These are phyloP conservation scores for Rhynchonycteris naso DNA, from an alignment of 2,797 vertebrate species.

Conservation along the genomic window DNA sequence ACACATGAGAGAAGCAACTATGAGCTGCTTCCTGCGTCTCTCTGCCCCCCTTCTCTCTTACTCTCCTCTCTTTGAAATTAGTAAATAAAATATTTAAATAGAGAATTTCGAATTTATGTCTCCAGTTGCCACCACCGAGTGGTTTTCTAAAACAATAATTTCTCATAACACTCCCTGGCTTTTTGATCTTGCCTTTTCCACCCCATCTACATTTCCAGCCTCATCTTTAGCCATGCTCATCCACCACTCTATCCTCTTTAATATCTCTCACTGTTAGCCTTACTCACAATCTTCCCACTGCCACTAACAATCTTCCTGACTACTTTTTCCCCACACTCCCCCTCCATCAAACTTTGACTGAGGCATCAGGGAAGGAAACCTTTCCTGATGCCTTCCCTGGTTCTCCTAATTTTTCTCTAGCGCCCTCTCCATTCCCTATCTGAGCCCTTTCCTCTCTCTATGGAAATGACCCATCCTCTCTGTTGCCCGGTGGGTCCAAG, in stretches of 20 bases:
- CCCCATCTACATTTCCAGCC: neutral
- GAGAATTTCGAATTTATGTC: neutral
- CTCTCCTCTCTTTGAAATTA: too few species aligned
- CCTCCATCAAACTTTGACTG: neutral
- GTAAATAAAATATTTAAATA: neutral
- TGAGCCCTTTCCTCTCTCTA: neutral
- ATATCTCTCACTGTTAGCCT: neutral
- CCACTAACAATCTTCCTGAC: neutral
- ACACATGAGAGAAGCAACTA: too few species aligned
- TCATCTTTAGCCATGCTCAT: neutral
- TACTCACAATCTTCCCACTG: neutral
- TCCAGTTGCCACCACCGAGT: neutral
- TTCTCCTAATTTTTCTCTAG: neutral
- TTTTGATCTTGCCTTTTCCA: neutral
- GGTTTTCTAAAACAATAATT: neutral
- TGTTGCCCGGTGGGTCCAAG: neutral
- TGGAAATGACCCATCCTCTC: constrained; percentile 25
- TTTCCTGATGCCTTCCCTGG: neutral
- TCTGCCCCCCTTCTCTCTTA: too few species aligned
- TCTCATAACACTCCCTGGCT: neutral
- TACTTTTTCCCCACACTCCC: neutral
- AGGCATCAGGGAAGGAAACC: neutral
- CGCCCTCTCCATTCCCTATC: neutral
- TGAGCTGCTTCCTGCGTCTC: too few species aligned
- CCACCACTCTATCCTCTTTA: neutral